Evolutionary conservation across 2,888 invertebrate species (phyloP), one percentile per base, ranked within the genome.

Genomic region (Acanthoscelides obtectus): DNA sequence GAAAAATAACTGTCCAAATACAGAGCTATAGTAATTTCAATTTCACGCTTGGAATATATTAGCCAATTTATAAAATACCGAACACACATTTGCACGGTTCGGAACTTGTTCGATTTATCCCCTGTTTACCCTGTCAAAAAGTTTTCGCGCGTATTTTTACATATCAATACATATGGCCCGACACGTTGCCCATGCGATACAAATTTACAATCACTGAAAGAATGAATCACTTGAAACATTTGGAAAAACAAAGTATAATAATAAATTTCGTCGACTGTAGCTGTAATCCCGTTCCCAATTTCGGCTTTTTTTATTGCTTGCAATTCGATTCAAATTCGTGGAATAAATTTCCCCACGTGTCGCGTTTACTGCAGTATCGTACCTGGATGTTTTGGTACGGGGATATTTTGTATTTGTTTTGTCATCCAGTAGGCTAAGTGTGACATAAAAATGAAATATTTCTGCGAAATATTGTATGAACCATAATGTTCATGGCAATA

Each of bases 191-290:
- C n/a, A n/a, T n/a, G n/a, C n/a, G n/a, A 45, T 12, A 45, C 8
- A 45, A 45, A 45, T 45, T 45, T 45, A 45, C 45, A 45, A 12
- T 17, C 45, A 3, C 1, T 17, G 45, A 45, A 45, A 45, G 45
- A 72, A 70, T 72, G 70, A 72, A 66, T 72, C 70, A 72, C 45
- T 20, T 45, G 66, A 70, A 71, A 64, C 71, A 27, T 72, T 72
- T 69, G 45, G 67, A 22, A 25, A 68, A 67, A 67, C 69, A 73
- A 72, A 72, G 69, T 70, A 22, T 67, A 72, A 66, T 70, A 67
- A 74, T 74, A 71, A 72, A 72, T 74, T 74, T 68, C 67, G 71
- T 69, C 68, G 72, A 69, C 71, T 70, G 74, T 72, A n/a, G n/a
- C n/a, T 74, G 71, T 71, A 74, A 45, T 45, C 45, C 12, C 45